Conservation (phyloP, 2,888 invertebrate genomes). For the Palloptera scutellata region DNA sequence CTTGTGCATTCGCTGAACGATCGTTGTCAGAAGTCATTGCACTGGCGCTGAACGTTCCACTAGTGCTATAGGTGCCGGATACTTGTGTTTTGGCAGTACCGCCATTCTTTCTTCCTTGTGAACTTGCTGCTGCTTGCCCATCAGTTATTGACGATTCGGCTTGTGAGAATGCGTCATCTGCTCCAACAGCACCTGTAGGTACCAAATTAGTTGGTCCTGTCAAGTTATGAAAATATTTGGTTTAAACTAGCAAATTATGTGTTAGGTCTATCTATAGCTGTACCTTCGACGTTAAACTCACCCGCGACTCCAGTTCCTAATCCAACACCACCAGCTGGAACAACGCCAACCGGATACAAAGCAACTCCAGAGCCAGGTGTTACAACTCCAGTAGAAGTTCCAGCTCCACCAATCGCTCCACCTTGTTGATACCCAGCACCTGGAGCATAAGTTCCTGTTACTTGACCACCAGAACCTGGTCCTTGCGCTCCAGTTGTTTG, state of each 20-base stretch:
- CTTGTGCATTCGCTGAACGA: constrained; percentile 73
- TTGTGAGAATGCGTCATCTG: constrained; percentile 78
- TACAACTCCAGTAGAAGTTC: background rate
- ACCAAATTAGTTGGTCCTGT: constrained; percentile 36
- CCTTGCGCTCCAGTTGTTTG: constrained; percentile 30
- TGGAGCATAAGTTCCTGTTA: constrained; percentile 17
- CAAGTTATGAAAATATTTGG: background rate
- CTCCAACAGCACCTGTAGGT: constrained; percentile 42
- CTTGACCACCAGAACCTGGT: constrained; percentile 30
- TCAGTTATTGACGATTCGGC: constrained; percentile 69
- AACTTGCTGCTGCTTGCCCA: constrained; percentile 78
- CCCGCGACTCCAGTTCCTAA: constrained; percentile 28
- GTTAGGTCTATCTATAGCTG: background rate
- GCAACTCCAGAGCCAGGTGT: constrained; percentile 33
- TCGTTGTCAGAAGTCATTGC: constrained; percentile 80
- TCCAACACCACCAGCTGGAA: constrained; percentile 6
- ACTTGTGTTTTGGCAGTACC: constrained; percentile 85
- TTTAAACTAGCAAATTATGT: background rate
- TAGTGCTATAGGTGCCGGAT: constrained; percentile 79
- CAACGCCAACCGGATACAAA: constrained; percentile 12
- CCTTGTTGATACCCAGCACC: constrained; percentile 22
- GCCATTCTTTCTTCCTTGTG: constrained; percentile 78
- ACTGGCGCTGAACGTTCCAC: constrained; percentile 83
- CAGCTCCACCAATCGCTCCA: constrained; percentile 12
- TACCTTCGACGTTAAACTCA: constrained; percentile 27